A percentile compares a stretch with the other conserved stretches of the same genome.
Evolutionary conservation across 2,113 vertebrate species (phyloP).

Genomic region (Scomber colias): DNA sequence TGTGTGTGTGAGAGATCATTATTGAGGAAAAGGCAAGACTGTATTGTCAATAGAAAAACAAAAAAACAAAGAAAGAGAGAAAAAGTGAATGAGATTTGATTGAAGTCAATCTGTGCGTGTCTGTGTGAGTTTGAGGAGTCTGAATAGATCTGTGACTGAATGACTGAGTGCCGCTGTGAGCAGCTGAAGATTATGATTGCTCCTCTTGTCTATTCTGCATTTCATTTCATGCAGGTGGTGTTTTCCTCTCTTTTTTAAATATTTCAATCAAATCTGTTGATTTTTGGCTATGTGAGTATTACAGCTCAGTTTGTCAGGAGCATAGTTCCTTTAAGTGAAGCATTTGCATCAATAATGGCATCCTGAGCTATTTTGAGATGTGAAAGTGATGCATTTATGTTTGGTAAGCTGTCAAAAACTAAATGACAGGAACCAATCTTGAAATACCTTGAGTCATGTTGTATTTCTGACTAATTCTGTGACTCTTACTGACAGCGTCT

Average conservation of each 20-base stretch:
- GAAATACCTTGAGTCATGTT: no score
- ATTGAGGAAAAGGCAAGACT: neutral
- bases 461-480: no score
- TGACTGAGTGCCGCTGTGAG: conserved; percentile 8
- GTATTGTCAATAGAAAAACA: neutral
- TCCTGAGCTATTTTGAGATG: neutral
- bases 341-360: neutral
- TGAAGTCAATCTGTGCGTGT: conserved; percentile 12
- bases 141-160: conserved; percentile 5
- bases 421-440: no score
- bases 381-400: neutral
- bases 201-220: conserved; percentile 6
- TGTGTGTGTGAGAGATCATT: neutral
- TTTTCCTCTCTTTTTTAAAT: neutral
- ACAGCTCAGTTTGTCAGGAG: neutral
- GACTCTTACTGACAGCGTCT: neutral
- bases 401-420: neutral
- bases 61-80: neutral
- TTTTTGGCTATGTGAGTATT: neutral
- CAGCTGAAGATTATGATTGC: conserved; percentile 31
- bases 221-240: conserved; percentile 14
- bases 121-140: conserved; percentile 4
- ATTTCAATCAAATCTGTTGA: neutral
- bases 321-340: neutral
- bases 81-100: conserved; percentile 7